Evolutionary conservation across 2,888 invertebrate genomes (phyloP).

Genomic region (Mimumesa dahlbomi): DNA sequence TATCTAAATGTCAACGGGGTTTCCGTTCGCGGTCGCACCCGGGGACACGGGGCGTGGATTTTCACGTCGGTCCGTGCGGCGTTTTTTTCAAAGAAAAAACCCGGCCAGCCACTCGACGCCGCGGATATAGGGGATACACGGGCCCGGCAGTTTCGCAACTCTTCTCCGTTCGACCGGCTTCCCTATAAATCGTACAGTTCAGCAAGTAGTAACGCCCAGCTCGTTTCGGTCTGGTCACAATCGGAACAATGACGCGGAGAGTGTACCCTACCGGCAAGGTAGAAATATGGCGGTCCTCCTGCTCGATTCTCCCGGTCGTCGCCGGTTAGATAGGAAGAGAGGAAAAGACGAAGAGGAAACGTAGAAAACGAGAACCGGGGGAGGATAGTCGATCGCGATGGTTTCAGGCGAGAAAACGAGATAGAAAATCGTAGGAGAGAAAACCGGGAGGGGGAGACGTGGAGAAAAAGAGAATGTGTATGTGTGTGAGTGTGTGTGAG

Average conservation of each 20-base stretch:
- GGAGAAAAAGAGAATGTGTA: slow-evolving; percentile 17
- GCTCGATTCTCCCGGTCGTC: slow-evolving; percentile 63
- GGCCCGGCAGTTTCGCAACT: slow-evolving; percentile 60
- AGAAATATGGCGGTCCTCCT: slow-evolving; percentile 69
- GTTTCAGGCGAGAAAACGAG: slow-evolving; percentile 13
- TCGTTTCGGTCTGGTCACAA: slow-evolving; percentile 67
- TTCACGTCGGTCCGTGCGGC: background rate
- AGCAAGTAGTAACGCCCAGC: slow-evolving; percentile 67
- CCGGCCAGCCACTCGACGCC: slow-evolving; percentile 16
- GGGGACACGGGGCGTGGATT: background rate
- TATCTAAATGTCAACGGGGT: too few species aligned
- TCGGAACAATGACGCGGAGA: slow-evolving; percentile 64
- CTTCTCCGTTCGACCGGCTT: slow-evolving; percentile 47
- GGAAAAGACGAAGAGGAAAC: slow-evolving; percentile 33
- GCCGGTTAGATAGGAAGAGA: slow-evolving; percentile 51
- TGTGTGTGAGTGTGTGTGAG: background rate
- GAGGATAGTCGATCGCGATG: too few species aligned
- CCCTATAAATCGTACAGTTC: slow-evolving; percentile 64
- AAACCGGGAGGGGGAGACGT: slow-evolving; percentile 25
- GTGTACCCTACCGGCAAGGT: slow-evolving; percentile 58
- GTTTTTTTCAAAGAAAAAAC: slow-evolving; percentile 32
- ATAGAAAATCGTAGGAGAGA: slow-evolving; percentile 4
- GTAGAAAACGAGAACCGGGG: slow-evolving; percentile 19
- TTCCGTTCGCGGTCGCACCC: too few species aligned
- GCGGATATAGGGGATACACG: slow-evolving; percentile 37